Conservation (phyloP, 53 echinoderm and acorn worm species). For the Holothuria leucospilota region DNA sequence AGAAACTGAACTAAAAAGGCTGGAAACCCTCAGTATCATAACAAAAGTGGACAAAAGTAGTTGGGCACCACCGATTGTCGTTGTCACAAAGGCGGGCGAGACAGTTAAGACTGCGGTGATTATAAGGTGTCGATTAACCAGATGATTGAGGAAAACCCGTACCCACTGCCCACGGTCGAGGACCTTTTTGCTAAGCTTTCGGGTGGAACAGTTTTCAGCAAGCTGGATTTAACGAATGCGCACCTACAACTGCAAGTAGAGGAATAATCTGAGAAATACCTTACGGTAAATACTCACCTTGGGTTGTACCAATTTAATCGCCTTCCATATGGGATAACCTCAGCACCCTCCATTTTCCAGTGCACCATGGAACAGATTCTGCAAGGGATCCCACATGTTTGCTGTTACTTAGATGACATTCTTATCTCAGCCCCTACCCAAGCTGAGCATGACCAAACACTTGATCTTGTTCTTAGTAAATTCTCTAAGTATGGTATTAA, state of each 20-base stretch:
- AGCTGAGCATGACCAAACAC: constrained; percentile 11
- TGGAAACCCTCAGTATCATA: constrained; percentile 40
- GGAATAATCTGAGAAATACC: constrained; percentile 9
- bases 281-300: constrained; percentile 38
- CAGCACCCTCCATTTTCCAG: constrained; percentile 60
- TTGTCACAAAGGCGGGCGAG: constrained; percentile 55
- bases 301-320: constrained; percentile 65
- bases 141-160: constrained; percentile 25
- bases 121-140: constrained; percentile 55
- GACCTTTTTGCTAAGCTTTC: constrained; percentile 55
- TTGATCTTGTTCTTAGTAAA: not conserved
- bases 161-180: constrained; percentile 57
- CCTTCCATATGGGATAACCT: constrained; percentile 55
- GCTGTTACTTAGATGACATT: constrained; percentile 42
- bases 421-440: constrained; percentile 24
- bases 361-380: constrained; percentile 58
- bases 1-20: constrained; percentile 54
- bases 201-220: constrained; percentile 52
- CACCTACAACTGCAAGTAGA: constrained; percentile 30
- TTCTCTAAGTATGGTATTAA: constrained; percentile 15
- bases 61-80: constrained; percentile 65
- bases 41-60: constrained; percentile 59
- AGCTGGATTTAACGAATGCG: constrained; percentile 15
- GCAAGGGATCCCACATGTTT: constrained; percentile 39
- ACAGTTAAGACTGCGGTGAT: constrained; percentile 55